phyloP scores from a whole-genome alignment of 1,140 invertebrate genomes.

The Andricus grossulariae region DNA sequence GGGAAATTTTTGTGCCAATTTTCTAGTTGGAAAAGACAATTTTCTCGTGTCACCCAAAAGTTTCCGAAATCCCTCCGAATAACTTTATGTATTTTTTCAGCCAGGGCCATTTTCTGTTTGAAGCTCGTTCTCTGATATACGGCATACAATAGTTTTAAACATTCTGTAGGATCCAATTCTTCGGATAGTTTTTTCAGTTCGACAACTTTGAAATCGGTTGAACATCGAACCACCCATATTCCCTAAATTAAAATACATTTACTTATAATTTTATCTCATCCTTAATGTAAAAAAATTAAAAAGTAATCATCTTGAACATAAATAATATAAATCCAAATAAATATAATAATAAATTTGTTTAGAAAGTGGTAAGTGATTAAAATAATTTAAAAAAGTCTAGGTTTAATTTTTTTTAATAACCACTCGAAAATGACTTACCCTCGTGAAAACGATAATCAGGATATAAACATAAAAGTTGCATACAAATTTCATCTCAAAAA shows the following conservation, averaged over 20 bases:
- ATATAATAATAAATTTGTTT: background rate
- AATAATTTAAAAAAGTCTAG: background rate
- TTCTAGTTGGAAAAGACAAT: background rate
- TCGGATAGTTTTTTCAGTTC: slow-evolving; percentile 11
- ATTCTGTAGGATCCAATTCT: slow-evolving; percentile 1
- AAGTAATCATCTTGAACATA: too few species aligned
- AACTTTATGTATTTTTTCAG: background rate
- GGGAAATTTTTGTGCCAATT: slow-evolving; percentile 5
- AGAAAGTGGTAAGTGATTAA: background rate
- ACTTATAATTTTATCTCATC: too few species aligned
- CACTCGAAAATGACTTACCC: background rate
- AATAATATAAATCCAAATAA: too few species aligned
- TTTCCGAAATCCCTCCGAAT: background rate
- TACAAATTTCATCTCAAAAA: slow-evolving; percentile 27
- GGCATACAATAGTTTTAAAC: background rate
- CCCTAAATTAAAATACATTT: background rate
- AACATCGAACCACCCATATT: background rate
- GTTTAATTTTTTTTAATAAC: background rate
- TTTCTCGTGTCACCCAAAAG: background rate
- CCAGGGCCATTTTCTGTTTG: background rate
- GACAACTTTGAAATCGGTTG: background rate
- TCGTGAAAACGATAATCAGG: background rate
- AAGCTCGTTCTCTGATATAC: background rate
- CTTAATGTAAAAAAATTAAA: too few species aligned
- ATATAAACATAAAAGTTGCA: background rate